A percentile compares a stretch with the other conserved stretches of the same genome.
Evolutionary conservation across 1,140 invertebrate genomes (phyloP).

Genomic region (Drosophila suzukii): DNA sequence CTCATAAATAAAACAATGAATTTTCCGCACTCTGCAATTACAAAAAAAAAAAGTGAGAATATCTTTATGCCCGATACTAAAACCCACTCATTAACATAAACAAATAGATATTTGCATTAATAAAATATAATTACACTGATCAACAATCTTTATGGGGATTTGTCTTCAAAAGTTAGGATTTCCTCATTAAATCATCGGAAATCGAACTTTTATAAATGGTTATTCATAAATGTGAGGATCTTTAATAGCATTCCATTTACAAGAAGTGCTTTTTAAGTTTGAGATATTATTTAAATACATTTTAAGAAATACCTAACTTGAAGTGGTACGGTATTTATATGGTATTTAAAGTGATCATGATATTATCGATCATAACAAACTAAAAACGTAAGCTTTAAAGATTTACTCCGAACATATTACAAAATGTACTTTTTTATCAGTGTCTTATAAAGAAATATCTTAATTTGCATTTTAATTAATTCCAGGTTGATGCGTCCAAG

Average conservation of each 20-base stretch:
- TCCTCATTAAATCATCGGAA: background rate
- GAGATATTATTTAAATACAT: no score
- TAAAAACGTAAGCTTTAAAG: background rate
- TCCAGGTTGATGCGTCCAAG: slow-evolving; percentile 40
- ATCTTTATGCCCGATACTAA: slow-evolving; percentile 2
- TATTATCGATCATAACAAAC: no score
- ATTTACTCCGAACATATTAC: no score
- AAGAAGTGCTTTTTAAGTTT: no score
- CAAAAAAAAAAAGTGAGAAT: slow-evolving; percentile 25
- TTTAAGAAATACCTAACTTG: no score
- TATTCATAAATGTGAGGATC: background rate
- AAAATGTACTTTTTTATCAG: background rate
- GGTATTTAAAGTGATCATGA: no score
- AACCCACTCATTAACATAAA: slow-evolving; percentile 55
- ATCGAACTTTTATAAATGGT: background rate
- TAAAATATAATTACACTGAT: slow-evolving; percentile 21
- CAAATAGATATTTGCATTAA: slow-evolving; percentile 56
- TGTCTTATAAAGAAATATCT: background rate
- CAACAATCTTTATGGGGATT: background rate
- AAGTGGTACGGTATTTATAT: no score
- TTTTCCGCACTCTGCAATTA: slow-evolving; percentile 31
- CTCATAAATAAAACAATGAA: slow-evolving; percentile 51
- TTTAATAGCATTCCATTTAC: no score
- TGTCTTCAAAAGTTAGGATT: background rate
- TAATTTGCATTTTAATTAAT: background rate